Conservation (phyloP, 2,113 vertebrate genomes). For the Syngnathoides biaculeatus region DNA sequence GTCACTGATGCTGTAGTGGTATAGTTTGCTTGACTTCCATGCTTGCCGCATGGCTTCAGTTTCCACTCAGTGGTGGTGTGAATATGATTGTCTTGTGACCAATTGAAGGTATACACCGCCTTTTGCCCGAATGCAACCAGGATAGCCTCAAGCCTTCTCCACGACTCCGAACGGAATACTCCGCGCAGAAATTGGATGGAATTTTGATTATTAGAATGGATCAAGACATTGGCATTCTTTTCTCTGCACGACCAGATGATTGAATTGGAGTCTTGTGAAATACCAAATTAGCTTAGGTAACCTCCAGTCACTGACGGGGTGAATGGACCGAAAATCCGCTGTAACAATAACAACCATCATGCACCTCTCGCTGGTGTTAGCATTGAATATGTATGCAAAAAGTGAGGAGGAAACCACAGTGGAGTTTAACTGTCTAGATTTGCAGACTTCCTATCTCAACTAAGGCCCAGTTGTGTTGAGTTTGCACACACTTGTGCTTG, state of each 20-base stretch:
- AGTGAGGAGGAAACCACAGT: background rate
- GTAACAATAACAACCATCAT: slow-evolving; percentile 7
- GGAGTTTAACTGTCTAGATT: too few species aligned
- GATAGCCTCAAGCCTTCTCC: background rate
- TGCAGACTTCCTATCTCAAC: too few species aligned
- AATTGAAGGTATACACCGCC: too few species aligned
- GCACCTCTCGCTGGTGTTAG: background rate
- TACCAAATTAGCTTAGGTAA: slow-evolving; percentile 26
- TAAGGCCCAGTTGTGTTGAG: too few species aligned
- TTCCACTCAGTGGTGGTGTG: too few species aligned
- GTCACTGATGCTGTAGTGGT: background rate
- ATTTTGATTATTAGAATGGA: background rate
- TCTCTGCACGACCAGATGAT: background rate
- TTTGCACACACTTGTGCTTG: too few species aligned
- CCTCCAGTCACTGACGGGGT: slow-evolving; percentile 10
- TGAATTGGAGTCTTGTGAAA: slow-evolving; percentile 8
- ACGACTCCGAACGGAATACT: background rate
- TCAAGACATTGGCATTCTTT: background rate
- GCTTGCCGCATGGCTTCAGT: too few species aligned
- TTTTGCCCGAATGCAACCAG: too few species aligned
- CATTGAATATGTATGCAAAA: background rate
- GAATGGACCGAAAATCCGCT: slow-evolving; percentile 18
- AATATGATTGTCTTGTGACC: too few species aligned
- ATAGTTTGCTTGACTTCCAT: too few species aligned
- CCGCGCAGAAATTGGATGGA: background rate